phyloP scores from a whole-genome alignment of 2,113 vertebrate species.

The Gadus macrocephalus region DNA sequence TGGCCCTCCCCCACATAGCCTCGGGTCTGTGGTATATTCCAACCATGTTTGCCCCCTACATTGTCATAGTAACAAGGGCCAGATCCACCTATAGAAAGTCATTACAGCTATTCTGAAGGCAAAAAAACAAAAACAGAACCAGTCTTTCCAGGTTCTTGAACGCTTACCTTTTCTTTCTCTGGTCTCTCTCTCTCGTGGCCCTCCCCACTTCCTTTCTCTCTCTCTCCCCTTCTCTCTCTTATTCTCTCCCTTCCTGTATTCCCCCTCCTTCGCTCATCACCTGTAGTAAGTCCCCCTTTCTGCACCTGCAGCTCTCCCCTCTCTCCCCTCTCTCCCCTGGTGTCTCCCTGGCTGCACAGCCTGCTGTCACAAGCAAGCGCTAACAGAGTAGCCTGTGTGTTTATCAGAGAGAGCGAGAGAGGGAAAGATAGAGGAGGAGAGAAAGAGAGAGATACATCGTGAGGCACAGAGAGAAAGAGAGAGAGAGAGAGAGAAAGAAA shows the following conservation, averaged over 20 bases:
- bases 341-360: slow-evolving; percentile 33
- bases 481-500: background rate
- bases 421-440: slow-evolving; percentile 5
- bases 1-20: slow-evolving; percentile 52
- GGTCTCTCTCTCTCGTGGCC: background rate
- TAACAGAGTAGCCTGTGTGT: slow-evolving; percentile 22
- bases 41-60: slow-evolving; percentile 58
- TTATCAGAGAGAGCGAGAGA: background rate
- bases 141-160: slow-evolving; percentile 2
- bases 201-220: too few relatives aligned
- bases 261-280: slow-evolving; percentile 9
- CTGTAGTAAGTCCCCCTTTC: background rate
- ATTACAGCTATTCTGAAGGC: slow-evolving; percentile 61
- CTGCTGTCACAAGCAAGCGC: slow-evolving; percentile 28
- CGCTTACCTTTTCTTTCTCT: background rate
- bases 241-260: background rate
- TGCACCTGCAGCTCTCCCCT: slow-evolving; percentile 17
- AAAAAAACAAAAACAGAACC: slow-evolving; percentile 34
- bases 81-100: slow-evolving; percentile 63
- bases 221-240: too few relatives aligned
- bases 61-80: slow-evolving; percentile 73
- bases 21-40: slow-evolving; percentile 66
- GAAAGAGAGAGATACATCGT: too few relatives aligned
- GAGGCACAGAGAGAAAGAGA: background rate
- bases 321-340: slow-evolving; percentile 13